phyloP scores from a whole-genome alignment of 2,797 vertebrate species.

The Leptoclinus maculatus region DNA sequence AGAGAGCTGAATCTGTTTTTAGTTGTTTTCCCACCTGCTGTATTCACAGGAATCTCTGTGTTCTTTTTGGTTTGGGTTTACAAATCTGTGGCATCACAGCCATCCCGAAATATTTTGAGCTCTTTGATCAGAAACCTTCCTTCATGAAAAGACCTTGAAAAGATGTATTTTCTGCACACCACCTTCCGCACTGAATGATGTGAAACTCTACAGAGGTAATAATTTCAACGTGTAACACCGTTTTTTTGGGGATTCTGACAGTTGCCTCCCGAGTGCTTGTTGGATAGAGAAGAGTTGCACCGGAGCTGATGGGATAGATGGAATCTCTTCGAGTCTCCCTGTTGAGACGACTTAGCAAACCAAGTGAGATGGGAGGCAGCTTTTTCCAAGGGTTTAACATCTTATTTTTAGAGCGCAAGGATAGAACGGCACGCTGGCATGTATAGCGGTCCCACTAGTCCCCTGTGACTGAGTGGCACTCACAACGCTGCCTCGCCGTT shows the following conservation, averaged over 20 bases:
- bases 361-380: slow-evolving; percentile 57
- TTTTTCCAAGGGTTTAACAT: slow-evolving; percentile 64
- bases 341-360: slow-evolving; percentile 68
- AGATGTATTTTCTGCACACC: slow-evolving; percentile 39
- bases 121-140: slow-evolving; percentile 55
- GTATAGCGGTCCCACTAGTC: slow-evolving; percentile 58
- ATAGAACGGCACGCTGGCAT: slow-evolving; percentile 54
- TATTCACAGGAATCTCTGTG: slow-evolving; percentile 15
- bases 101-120: slow-evolving; percentile 40
- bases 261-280: slow-evolving; percentile 47
- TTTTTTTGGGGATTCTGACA: slow-evolving; percentile 47
- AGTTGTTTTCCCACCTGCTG: background rate
- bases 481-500: slow-evolving; percentile 55
- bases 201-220: slow-evolving; percentile 41
- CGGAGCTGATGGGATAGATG: slow-evolving; percentile 56
- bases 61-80: slow-evolving; percentile 34
- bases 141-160: slow-evolving; percentile 50
- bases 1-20: slow-evolving; percentile 10
- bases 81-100: slow-evolving; percentile 42
- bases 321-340: slow-evolving; percentile 60
- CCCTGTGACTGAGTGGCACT: slow-evolving; percentile 71
- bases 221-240: slow-evolving; percentile 46
- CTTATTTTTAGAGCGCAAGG: slow-evolving; percentile 80
- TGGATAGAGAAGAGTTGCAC: slow-evolving; percentile 48
- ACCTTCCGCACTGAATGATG: slow-evolving; percentile 40